phyloP scores from a whole-genome alignment of 2,888 invertebrate species.

The Zeuzera pyrina region DNA sequence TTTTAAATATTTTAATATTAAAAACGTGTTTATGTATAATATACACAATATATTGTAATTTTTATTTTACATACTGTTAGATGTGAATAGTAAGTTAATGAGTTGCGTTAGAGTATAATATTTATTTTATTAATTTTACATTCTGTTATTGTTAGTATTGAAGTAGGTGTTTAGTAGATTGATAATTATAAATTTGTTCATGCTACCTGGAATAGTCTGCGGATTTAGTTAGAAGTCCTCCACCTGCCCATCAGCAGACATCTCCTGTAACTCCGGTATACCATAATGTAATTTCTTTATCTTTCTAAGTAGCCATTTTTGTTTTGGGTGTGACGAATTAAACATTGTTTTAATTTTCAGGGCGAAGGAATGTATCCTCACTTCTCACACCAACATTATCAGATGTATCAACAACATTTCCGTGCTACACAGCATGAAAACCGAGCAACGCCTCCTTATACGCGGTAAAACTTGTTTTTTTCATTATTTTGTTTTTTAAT shows the following conservation, averaged over 20 bases:
- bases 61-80: too few relatives aligned
- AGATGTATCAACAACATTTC: conserved; percentile 68
- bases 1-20: too few relatives aligned
- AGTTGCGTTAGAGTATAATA: too few relatives aligned
- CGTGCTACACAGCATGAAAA: conserved; percentile 63
- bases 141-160: background rate
- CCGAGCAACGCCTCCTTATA: conserved; percentile 54
- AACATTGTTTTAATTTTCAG: conserved; percentile 29
- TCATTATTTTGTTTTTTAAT: background rate
- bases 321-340: background rate
- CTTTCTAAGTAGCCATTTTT: conserved; percentile 1
- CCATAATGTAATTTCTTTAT: conserved; percentile 36
- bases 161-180: conserved; percentile 22
- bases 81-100: too few relatives aligned
- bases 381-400: conserved; percentile 67
- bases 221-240: conserved; percentile 81
- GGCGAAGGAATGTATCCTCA: conserved; percentile 67
- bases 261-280: conserved; percentile 81
- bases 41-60: too few relatives aligned
- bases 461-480: conserved; percentile 33
- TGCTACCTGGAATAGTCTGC: conserved; percentile 74
- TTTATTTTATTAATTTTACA: conserved; percentile 2
- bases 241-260: conserved; percentile 88
- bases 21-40: too few relatives aligned
- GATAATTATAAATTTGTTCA: conserved; percentile 36